phyloP scores from a whole-genome alignment of 2,113 vertebrate genomes.

The Scopus umbretta region DNA sequence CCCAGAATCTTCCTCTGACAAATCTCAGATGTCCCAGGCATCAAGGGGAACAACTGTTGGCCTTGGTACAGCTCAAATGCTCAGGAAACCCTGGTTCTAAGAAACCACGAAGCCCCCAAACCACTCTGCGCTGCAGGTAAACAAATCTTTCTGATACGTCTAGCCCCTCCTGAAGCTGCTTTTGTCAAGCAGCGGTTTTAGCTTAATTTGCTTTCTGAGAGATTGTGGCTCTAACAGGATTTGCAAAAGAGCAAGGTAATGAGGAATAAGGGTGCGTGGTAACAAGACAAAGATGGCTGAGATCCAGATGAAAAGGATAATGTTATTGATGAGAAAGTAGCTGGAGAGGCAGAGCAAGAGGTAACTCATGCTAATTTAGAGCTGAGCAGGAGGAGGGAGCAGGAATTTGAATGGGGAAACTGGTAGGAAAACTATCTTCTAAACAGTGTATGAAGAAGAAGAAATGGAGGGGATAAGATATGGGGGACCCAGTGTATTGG shows the following conservation, averaged over 20 bases:
- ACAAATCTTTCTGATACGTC: neutral
- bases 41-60: neutral
- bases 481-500: accelerated
- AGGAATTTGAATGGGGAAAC: neutral
- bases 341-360: neutral
- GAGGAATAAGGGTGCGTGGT: neutral
- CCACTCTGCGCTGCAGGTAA: neutral
- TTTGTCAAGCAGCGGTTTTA: neutral
- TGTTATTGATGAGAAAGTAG: neutral
- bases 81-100: neutral
- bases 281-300: neutral
- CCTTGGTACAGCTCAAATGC: neutral
- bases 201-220: neutral
- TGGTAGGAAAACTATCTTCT: neutral
- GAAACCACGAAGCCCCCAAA: neutral
- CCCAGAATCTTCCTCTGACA: neutral
- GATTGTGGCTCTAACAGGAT: neutral
- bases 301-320: neutral
- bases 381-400: neutral
- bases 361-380: neutral
- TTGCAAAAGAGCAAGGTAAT: neutral
- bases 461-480: neutral
- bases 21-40: neutral
- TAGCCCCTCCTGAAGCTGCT: neutral
- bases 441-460: neutral